Evolutionary conservation across 1,140 invertebrate genomes (phyloP), one percentile per base, ranked within the genome.

Genomic region (Aphis craccivora): DNA sequence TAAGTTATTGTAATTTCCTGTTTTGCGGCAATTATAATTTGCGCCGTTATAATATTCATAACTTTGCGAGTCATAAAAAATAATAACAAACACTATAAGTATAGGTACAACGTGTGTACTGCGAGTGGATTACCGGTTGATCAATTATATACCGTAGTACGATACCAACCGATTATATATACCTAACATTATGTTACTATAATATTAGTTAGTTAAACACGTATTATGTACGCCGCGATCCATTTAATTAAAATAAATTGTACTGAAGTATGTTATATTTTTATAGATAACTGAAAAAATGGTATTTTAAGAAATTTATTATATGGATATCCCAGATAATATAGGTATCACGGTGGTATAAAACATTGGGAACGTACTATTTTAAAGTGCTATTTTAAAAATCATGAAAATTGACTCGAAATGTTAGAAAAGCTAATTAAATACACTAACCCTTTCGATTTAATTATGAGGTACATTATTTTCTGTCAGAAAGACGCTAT

Each of bases 1-100:
- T 76, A 76, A 76, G 60, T 76, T 76, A 76, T 76, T n/a, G 60
- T 35, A 18, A 76, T 76, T 76, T 76, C 60, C 60, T 76, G 60
- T 76, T 76, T 76, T 76, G 4, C 18, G 14, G 14, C 60, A 76
- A 76, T 76, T 76, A 76, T 76, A n/a, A 76, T 76, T 76, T 76
- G 60, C 30, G 60, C 60, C 60, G 60, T 76, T 76, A 76, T n/a
- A 51, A 51, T 76, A 76, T 76, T n/a, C 5, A 76, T 20, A 67
- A 67, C 14, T 67, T n/a, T 30, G 30, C 4, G 60, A 76, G 30
- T 76, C 60, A 76, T 76, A 76, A 76, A 76, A 76, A n/a, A 76
- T n/a, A 76, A 76, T 76, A 18, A 76, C n/a, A 76, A n/a, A n/a
- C 18, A n/a, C 11, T 76, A 76, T 76, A 76, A 76, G 60, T 76